These are phyloP conservation scores for Serrognathus titanus DNA, from an alignment of 2,888 invertebrate genomes.

Conservation along the genomic window DNA sequence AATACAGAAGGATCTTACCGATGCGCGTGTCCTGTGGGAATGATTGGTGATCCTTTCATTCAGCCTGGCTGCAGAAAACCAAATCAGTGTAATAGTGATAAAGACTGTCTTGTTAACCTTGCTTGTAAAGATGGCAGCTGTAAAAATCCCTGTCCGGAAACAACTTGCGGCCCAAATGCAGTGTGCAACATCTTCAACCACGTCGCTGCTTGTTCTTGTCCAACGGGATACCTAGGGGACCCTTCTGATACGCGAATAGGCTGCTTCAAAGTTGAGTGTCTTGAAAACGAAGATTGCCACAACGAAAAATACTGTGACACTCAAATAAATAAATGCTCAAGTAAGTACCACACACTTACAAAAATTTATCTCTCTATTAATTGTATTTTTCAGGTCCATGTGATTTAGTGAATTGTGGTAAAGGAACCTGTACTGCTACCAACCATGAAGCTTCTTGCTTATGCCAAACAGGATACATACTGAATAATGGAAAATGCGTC, in stretches of 20 bases:
- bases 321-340: conserved; percentile 73
- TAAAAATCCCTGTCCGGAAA: conserved; percentile 72
- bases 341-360: conserved; percentile 49
- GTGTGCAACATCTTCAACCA: conserved; percentile 72
- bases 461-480: conserved; percentile 72
- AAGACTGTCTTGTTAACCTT: conserved; percentile 72
- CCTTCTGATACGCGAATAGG: conserved; percentile 72
- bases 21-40: conserved; percentile 75
- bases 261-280: conserved; percentile 86
- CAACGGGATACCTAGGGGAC: conserved; percentile 79
- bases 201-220: conserved; percentile 70
- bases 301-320: conserved; percentile 72
- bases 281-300: conserved; percentile 72
- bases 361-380: no score
- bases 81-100: conserved; percentile 70
- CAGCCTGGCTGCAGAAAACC: conserved; percentile 76
- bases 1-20: conserved; percentile 78
- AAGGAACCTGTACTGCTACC: conserved; percentile 72
- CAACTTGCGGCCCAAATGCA: conserved; percentile 74
- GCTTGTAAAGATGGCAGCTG: conserved; percentile 76
- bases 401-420: conserved; percentile 71
- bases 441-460: conserved; percentile 71
- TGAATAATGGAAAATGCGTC: conserved; percentile 64
- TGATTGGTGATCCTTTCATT: conserved; percentile 68
- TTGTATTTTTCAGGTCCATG: conserved; percentile 65